Percentiles rank a stretch among this genome's conserved stretches.
Evolutionary conservation across 2,113 vertebrate species (phyloP).

Genomic region (Brienomyrus longianalis): DNA sequence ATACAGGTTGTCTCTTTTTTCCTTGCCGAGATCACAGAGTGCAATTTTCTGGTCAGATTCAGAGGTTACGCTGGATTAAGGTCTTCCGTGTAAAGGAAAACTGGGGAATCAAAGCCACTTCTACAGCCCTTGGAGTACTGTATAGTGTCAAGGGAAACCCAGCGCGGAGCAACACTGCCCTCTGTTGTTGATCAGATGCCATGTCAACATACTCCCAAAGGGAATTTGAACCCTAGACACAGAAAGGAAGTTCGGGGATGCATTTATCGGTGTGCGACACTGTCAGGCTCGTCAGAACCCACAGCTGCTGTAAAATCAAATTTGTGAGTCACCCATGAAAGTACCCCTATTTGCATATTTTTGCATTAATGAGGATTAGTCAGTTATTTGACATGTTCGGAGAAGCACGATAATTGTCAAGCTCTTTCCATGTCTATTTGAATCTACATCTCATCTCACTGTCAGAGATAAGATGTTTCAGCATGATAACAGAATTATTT

Average conservation of each 20-base stretch:
- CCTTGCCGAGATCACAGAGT: conserved; percentile 15
- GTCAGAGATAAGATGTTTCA: conserved; percentile 16
- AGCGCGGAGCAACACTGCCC: not conserved
- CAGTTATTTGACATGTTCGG: not conserved
- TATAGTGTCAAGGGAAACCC: not conserved
- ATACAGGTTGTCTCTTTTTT: not conserved
- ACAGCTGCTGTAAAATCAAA: conserved; percentile 7
- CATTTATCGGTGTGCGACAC: not conserved
- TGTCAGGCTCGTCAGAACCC: not conserved
- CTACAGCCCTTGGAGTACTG: not conserved
- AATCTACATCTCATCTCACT: conserved; percentile 1
- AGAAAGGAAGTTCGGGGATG: not conserved
- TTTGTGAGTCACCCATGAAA: conserved; percentile 11
- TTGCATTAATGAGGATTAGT: conserved; percentile 13
- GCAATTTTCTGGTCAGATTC: conserved; percentile 7
- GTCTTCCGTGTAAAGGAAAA: not conserved
- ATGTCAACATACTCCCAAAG: not conserved
- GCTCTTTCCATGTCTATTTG: not conserved
- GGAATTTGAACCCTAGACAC: not conserved
- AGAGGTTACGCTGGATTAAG: conserved; percentile 16
- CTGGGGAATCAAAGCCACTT: not conserved
- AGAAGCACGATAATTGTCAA: not conserved
- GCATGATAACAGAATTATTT: conserved; percentile 12
- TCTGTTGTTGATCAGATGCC: conserved; percentile 1
- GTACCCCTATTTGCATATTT: conserved; percentile 19